Evolutionary conservation across 2,888 invertebrate species (phyloP), one percentile per base, ranked within the genome.

Genomic region (Helobdella robusta): DNA sequence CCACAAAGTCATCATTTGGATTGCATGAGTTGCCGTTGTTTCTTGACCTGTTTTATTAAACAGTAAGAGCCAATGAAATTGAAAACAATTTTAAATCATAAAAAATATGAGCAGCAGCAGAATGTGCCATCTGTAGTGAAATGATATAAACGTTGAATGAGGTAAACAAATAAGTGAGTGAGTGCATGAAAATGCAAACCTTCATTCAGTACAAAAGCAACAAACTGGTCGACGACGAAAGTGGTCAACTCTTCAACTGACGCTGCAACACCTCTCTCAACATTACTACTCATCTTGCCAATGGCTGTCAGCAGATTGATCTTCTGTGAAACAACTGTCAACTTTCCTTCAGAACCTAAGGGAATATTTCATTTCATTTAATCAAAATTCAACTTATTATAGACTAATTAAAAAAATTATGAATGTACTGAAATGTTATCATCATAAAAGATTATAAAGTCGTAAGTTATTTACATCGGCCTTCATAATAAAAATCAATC

Each of bases 11-110:
- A 92, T 84, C 85, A 87, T 87, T 73, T 89, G 86, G 30, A 93
- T 81, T 6, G 89, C 86, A 72, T 86, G 86, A 69, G 88, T 85
- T 63, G 93, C 80, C 0, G 90, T 91, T 75, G 89, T 89, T 80
- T 95, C 94, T 78, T 94, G 92, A 36, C 89, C 89, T 83, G 73
- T 4, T n/a, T n/a, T n/a, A n/a, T n/a, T n/a, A n/a, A n/a, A n/a
- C n/a, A n/a, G n/a, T n/a, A n/a, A n/a, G n/a, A n/a, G n/a, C n/a
- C n/a, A n/a, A n/a, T n/a, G n/a, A n/a, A n/a, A n/a, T n/a, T n/a
- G n/a, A n/a, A n/a, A n/a, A n/a, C n/a, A n/a, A n/a, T n/a, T n/a
- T n/a, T n/a, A n/a, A n/a, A n/a, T n/a, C n/a, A n/a, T n/a, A n/a
- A n/a, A n/a, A n/a, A n/a, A n/a, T n/a, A n/a, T n/a, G n/a, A n/a